Evolutionary conservation across 2,888 invertebrate genomes (phyloP).

Genomic region (Chorisops tibialis): DNA sequence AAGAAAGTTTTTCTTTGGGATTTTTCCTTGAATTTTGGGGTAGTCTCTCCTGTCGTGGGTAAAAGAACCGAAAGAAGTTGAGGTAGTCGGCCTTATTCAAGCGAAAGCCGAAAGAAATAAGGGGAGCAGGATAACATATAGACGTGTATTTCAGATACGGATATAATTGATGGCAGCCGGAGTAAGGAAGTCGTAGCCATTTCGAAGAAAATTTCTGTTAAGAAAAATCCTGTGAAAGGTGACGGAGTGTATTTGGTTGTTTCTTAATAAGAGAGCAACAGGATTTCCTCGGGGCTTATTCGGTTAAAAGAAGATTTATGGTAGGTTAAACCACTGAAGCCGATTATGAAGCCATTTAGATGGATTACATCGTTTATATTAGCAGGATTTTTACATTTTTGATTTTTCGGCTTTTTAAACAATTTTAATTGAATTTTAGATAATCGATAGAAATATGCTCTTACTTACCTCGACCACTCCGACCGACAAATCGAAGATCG

Average conservation of each 20-base stretch:
- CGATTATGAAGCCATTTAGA: constrained; percentile 1
- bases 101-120: constrained; percentile 10
- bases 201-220: background rate
- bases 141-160: constrained; percentile 4
- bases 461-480: constrained; percentile 95
- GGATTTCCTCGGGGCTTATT: constrained; percentile 15
- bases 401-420: background rate
- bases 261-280: constrained; percentile 20
- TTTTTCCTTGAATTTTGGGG: background rate
- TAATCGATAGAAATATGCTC: too few relatives aligned
- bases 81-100: constrained; percentile 15
- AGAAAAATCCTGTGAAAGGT: constrained; percentile 19
- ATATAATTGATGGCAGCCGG: constrained; percentile 16
- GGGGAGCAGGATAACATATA: constrained; percentile 1
- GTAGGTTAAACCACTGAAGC: background rate
- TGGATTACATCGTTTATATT: constrained; percentile 2
- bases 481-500: constrained; percentile 96
- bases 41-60: background rate
- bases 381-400: background rate
- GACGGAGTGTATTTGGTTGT: background rate
- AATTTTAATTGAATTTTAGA: background rate
- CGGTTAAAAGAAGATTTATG: constrained; percentile 16
- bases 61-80: constrained; percentile 21
- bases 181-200: constrained; percentile 6
- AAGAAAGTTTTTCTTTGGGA: background rate